phyloP scores from a whole-genome alignment of 1,140 invertebrate genomes.

The Hermetia illucens region DNA sequence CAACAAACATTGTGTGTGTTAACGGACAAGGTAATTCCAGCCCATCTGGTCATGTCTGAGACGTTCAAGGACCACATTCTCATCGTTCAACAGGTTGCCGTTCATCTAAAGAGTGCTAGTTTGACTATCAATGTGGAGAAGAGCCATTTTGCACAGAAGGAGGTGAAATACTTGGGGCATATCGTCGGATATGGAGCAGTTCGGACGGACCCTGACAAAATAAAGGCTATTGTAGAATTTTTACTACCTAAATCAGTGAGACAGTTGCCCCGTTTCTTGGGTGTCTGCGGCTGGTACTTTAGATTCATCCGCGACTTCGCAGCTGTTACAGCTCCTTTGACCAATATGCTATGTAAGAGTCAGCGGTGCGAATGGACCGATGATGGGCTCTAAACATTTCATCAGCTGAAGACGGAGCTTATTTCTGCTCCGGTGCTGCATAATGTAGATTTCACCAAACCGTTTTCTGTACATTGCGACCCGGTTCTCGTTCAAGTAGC shows the following conservation, averaged over 20 bases:
- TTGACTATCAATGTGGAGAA: slow-evolving; percentile 11
- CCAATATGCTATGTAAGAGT: no score
- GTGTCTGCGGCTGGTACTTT: slow-evolving; percentile 28
- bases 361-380: slow-evolving; percentile 16
- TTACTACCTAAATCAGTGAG: slow-evolving; percentile 12
- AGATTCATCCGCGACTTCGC: slow-evolving; percentile 24
- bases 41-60: slow-evolving; percentile 20
- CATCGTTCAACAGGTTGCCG: slow-evolving; percentile 11
- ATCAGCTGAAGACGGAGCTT: slow-evolving; percentile 12
- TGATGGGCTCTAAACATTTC: slow-evolving; percentile 18
- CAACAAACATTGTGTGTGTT: slow-evolving; percentile 5
- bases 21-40: slow-evolving; percentile 18
- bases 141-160: slow-evolving; percentile 5
- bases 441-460: slow-evolving; percentile 19
- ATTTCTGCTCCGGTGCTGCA: slow-evolving; percentile 18
- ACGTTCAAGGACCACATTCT: slow-evolving; percentile 24
- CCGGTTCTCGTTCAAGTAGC: background rate
- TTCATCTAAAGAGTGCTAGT: slow-evolving; percentile 8
- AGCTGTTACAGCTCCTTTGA: slow-evolving; percentile 14
- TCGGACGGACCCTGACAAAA: slow-evolving; percentile 19
- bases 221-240: slow-evolving; percentile 7
- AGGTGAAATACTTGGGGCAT: slow-evolving; percentile 25
- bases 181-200: slow-evolving; percentile 19
- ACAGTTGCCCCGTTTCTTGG: slow-evolving; percentile 30
- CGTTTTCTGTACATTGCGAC: slow-evolving; percentile 16